A percentile compares a stretch with the other conserved stretches of the same genome.
Evolutionary conservation across 2,113 vertebrate genomes (phyloP).

Genomic region (Barbus barbus): DNA sequence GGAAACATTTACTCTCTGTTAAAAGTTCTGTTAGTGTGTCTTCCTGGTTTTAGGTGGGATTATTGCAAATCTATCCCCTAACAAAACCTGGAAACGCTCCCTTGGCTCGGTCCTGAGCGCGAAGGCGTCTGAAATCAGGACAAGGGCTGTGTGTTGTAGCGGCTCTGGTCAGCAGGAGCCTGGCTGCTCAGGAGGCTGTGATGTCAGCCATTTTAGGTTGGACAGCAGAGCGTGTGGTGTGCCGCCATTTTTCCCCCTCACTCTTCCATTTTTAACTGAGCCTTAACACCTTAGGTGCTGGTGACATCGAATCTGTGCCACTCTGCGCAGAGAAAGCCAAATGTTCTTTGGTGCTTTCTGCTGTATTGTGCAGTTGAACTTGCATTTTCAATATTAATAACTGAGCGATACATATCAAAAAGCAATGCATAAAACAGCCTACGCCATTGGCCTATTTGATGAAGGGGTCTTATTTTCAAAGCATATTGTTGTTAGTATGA

Average conservation of each 20-base stretch:
- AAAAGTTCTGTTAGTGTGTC: neutral
- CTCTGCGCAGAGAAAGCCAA: slow-evolving; percentile 59
- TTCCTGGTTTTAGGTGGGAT: slow-evolving; percentile 14
- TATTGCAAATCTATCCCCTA: neutral
- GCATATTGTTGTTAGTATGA: neutral
- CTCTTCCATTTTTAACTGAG: slow-evolving; percentile 65
- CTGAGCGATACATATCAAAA: neutral
- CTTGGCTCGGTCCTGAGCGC: neutral
- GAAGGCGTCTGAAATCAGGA: neutral
- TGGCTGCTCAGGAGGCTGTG: slow-evolving; percentile 73
- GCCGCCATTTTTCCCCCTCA: slow-evolving; percentile 73
- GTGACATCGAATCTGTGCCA: slow-evolving; percentile 61
- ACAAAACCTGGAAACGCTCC: neutral
- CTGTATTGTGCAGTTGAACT: neutral
- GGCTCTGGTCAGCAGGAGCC: slow-evolving; percentile 60
- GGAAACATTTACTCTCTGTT: neutral
- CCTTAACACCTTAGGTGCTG: slow-evolving; percentile 69
- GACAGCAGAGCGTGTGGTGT: slow-evolving; percentile 73
- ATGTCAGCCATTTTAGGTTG: slow-evolving; percentile 84
- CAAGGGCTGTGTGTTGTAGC: slow-evolving; percentile 28
- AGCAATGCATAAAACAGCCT: neutral
- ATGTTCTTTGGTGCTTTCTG: too few relatives aligned
- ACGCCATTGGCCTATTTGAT: neutral
- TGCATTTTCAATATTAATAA: slow-evolving; percentile 43
- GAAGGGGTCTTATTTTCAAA: neutral